Evolutionary conservation across 2,888 invertebrate species (phyloP).

Genomic region (Notodonta dromedarius): DNA sequence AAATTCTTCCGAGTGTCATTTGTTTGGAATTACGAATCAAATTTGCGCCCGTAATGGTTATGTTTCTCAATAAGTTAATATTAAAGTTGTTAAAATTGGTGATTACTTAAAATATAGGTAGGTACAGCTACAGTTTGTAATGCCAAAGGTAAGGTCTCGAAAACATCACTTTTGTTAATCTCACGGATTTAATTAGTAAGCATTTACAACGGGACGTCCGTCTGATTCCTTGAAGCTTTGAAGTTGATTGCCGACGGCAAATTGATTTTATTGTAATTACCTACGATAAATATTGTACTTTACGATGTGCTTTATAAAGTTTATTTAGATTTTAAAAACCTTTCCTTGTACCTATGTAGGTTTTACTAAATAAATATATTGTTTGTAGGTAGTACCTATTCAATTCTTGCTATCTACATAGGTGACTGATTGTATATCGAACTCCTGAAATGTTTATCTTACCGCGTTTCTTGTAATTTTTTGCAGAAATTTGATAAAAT

Average conservation of each 20-base stretch:
- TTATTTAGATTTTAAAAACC: background rate
- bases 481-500: conserved; percentile 26
- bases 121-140: background rate
- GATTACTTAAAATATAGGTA: conserved; percentile 13
- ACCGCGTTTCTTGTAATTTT: conserved; percentile 3
- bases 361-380: no score
- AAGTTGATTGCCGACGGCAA: conserved; percentile 4
- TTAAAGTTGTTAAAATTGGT: conserved; percentile 35
- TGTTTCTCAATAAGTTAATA: conserved; percentile 52
- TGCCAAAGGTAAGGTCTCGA: conserved; percentile 8
- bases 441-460: background rate
- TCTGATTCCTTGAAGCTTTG: background rate
- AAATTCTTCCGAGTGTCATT: conserved; percentile 65
- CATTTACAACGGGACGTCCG: background rate
- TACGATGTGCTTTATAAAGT: background rate
- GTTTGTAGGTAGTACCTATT: no score
- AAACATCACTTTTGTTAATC: conserved; percentile 2
- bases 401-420: no score
- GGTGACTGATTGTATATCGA: no score
- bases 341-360: no score
- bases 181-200: background rate
- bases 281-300: background rate
- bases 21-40: conserved; percentile 62
- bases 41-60: conserved; percentile 50
- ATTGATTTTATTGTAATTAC: background rate